phyloP scores from a whole-genome alignment of 2,113 vertebrate genomes.

The Amia ocellicauda region DNA sequence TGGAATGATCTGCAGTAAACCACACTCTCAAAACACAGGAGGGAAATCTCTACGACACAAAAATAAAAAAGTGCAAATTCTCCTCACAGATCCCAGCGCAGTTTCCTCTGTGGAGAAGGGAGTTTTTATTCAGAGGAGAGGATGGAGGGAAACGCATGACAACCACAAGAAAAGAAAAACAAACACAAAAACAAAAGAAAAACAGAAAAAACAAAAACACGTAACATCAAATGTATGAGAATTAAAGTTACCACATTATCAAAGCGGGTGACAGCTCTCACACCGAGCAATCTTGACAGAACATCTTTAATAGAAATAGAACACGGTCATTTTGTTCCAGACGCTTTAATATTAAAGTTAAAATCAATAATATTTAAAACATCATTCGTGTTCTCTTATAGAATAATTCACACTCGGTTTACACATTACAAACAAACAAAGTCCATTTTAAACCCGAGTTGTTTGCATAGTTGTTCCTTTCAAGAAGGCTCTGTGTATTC shows the following conservation, averaged over 20 bases:
- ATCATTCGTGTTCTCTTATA: too few relatives aligned
- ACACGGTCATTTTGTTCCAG: background rate
- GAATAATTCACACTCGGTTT: too few relatives aligned
- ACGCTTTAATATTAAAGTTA: too few relatives aligned
- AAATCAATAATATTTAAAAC: too few relatives aligned
- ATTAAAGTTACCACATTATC: conserved; percentile 39
- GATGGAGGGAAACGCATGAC: conserved; percentile 61
- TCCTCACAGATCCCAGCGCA: conserved; percentile 99
- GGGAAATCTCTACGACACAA: conserved; percentile 19
- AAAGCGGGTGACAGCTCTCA: conserved; percentile 50
- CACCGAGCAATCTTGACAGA: too few relatives aligned
- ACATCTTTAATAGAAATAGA: background rate
- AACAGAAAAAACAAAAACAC: conserved; percentile 46
- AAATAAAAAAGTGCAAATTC: conserved; percentile 59
- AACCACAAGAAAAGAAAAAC: conserved; percentile 45
- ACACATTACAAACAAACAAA: too few relatives aligned
- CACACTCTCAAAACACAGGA: background rate
- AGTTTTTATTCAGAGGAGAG: conserved; percentile 42
- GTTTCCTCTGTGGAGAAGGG: conserved; percentile 86
- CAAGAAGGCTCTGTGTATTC: conserved; percentile 29
- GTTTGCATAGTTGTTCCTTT: background rate
- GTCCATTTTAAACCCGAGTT: background rate
- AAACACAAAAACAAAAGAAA: conserved; percentile 52
- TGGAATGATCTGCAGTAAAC: background rate
- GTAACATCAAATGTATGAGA: conserved; percentile 53